These are phyloP conservation scores for Manis javanica DNA, from an alignment of 2,797 vertebrate genomes.

Conservation along the genomic window DNA sequence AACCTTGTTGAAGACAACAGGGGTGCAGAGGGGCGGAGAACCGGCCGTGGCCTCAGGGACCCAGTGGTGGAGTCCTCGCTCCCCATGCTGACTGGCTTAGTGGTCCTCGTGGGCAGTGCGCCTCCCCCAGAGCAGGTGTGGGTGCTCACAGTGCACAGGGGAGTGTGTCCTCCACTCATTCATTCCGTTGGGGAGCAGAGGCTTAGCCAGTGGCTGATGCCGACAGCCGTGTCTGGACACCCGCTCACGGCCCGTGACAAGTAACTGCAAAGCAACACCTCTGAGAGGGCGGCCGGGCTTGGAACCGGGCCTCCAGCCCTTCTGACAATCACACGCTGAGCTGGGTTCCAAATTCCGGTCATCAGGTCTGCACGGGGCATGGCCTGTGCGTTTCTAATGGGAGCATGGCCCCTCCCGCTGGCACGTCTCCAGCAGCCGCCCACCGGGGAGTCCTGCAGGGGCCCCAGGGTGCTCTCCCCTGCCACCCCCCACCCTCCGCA, in stretches of 20 bases:
- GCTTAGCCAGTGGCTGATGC: background rate
- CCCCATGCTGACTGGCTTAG: background rate
- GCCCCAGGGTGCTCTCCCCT: background rate
- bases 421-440: rapidly evolving
- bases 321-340: background rate
- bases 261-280: background rate
- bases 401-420: background rate
- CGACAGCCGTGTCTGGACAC: background rate
- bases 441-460: background rate
- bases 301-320: background rate
- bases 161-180: background rate
- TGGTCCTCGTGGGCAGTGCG: background rate
- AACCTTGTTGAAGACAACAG: background rate
- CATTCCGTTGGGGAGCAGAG: background rate
- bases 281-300: background rate
- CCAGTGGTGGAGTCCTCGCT: background rate
- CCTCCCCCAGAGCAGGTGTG: background rate
- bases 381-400: background rate
- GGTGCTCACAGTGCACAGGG: background rate
- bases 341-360: background rate
- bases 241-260: background rate
- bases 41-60: background rate
- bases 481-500: background rate
- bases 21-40: background rate
- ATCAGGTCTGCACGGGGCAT: background rate